Conservation (phyloP, 1,140 invertebrate genomes). For the Drosophila repleta region DNA sequence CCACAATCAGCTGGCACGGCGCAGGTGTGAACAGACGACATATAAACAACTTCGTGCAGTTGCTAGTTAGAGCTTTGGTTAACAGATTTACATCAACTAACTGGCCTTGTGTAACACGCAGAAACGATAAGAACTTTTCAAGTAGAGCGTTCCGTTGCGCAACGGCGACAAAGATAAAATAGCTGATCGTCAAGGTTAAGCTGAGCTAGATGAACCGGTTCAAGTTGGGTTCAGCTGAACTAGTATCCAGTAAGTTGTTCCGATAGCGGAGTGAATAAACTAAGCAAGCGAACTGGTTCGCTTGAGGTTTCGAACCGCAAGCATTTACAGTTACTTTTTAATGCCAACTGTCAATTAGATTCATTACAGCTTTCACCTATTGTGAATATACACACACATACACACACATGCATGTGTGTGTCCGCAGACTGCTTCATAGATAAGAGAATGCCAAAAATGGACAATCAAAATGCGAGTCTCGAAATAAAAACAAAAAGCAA, state of each 20-base stretch:
- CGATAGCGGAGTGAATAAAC: no score
- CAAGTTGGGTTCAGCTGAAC: not conserved
- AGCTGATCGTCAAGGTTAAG: slow-evolving; percentile 9
- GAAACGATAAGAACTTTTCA: slow-evolving; percentile 39
- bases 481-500: slow-evolving; percentile 39
- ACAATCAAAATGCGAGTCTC: slow-evolving; percentile 17
- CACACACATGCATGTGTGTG: not conserved
- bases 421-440: slow-evolving; percentile 1
- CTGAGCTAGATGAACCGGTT: not conserved
- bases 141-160: slow-evolving; percentile 44
- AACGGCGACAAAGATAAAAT: slow-evolving; percentile 26
- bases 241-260: not conserved
- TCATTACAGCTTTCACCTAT: slow-evolving; percentile 16
- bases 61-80: slow-evolving; percentile 22
- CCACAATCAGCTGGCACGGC: slow-evolving; percentile 57
- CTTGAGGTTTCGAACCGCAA: not conserved
- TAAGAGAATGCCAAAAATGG: slow-evolving; percentile 44
- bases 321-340: slow-evolving; percentile 2
- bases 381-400: not conserved
- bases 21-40: slow-evolving; percentile 36
- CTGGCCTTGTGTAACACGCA: slow-evolving; percentile 37
- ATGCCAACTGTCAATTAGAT: slow-evolving; percentile 24
- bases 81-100: slow-evolving; percentile 7
- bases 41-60: slow-evolving; percentile 8
- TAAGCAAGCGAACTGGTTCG: not conserved